Percentiles rank a stretch among this genome's conserved stretches.
Evolutionary conservation across 2,888 invertebrate genomes (phyloP).

Genomic region (Melanchra persicariae): DNA sequence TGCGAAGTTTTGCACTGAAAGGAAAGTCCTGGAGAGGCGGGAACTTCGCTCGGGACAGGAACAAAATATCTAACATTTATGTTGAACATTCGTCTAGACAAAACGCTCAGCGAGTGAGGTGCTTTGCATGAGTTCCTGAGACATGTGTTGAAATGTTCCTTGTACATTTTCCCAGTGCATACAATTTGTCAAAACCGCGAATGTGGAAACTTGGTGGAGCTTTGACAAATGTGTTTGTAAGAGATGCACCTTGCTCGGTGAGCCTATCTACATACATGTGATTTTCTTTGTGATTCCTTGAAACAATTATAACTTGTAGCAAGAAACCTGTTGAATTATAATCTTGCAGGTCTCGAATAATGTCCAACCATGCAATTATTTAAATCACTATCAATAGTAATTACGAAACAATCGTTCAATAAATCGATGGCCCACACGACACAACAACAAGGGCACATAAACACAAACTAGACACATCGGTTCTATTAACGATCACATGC

Average conservation of each 20-base stretch:
- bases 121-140: constrained; percentile 67
- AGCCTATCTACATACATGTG: neutral
- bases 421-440: constrained; percentile 48
- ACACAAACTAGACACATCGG: constrained; percentile 35
- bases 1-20: constrained; percentile 76
- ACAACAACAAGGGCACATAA: constrained; percentile 35
- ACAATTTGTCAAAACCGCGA: constrained; percentile 72
- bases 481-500: constrained; percentile 50
- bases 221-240: constrained; percentile 52
- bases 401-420: constrained; percentile 50
- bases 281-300: neutral
- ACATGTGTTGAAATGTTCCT: constrained; percentile 68
- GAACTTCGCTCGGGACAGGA: constrained; percentile 56
- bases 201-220: constrained; percentile 38
- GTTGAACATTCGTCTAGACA: constrained; percentile 80
- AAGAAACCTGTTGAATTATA: constrained; percentile 6
- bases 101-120: constrained; percentile 66
- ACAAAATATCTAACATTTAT: constrained; percentile 75
- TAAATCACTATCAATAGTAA: constrained; percentile 37
- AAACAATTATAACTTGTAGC: neutral
- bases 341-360: constrained; percentile 5
- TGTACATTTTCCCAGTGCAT: constrained; percentile 65
- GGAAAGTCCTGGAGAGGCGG: constrained; percentile 60
- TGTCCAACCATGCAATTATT: constrained; percentile 39
- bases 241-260: constrained; percentile 24